phyloP scores from a whole-genome alignment of 1,140 invertebrate species.

The Steinernema khuongi region DNA sequence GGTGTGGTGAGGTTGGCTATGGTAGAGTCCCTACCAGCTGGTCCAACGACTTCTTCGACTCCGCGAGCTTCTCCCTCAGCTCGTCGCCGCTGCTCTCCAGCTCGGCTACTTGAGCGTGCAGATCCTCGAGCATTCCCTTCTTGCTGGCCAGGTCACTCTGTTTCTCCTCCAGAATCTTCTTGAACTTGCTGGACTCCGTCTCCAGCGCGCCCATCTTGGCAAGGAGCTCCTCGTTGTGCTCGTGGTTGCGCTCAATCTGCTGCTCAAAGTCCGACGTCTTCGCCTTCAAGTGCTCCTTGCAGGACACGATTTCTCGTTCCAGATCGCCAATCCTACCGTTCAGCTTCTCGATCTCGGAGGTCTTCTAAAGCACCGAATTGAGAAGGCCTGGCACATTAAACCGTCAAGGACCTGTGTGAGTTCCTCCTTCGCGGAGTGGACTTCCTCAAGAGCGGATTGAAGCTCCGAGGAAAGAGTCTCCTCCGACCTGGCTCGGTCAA shows the following conservation, averaged over 20 bases:
- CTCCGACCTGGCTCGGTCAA: no score
- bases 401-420: not conserved
- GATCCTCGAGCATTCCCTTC: constrained; percentile 3
- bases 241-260: constrained; percentile 29
- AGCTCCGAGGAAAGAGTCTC: no score
- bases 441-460: no score
- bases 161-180: constrained; percentile 12
- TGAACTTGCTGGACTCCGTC: not conserved
- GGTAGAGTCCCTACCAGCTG: not conserved
- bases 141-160: not conserved
- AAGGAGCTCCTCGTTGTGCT: constrained; percentile 28
- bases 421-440: not conserved
- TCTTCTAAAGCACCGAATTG: not conserved
- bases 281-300: constrained; percentile 23
- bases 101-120: not conserved
- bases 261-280: constrained; percentile 27
- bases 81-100: not conserved
- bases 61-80: not conserved
- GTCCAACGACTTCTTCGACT: not conserved
- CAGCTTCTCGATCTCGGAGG: not conserved
- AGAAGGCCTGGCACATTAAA: not conserved
- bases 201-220: not conserved
- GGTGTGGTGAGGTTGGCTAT: not conserved
- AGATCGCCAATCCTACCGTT: not conserved
- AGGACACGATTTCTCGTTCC: not conserved